Conservation (phyloP, 2,113 vertebrate genomes). For the Holacanthus passer region DNA sequence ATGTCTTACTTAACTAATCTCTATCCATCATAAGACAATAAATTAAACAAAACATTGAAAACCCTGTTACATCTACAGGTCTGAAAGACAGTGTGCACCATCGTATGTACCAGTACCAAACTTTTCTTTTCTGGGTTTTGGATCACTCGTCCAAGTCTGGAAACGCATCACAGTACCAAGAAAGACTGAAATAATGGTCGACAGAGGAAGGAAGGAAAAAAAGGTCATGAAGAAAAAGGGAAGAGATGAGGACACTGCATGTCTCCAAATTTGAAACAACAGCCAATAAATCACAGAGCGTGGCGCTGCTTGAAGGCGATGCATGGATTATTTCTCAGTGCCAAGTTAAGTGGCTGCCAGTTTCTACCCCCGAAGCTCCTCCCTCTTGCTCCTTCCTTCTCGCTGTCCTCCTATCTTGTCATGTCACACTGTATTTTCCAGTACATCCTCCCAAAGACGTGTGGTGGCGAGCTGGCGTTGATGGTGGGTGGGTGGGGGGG, state of each 20-base stretch:
- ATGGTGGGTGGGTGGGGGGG: constrained; percentile 19
- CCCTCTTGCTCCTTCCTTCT: constrained; percentile 47
- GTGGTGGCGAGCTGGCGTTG: constrained; percentile 27
- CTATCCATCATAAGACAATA: neutral
- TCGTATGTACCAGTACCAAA: neutral
- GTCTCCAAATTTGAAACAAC: constrained; percentile 75
- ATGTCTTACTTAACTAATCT: neutral
- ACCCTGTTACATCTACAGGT: neutral
- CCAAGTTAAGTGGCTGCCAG: constrained; percentile 81
- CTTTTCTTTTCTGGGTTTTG: neutral
- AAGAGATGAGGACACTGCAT: constrained; percentile 61
- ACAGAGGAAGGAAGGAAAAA: constrained; percentile 38
- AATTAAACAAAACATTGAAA: neutral
- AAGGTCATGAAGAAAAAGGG: constrained; percentile 57
- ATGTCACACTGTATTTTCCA: constrained; percentile 81
- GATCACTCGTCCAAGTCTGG: neutral
- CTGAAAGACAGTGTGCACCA: neutral
- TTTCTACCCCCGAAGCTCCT: constrained; percentile 60
- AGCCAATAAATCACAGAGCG: constrained; percentile 77
- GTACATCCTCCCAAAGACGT: constrained; percentile 73
- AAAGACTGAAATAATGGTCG: constrained; percentile 10
- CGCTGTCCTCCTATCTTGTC: constrained; percentile 69
- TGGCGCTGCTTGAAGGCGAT: constrained; percentile 65
- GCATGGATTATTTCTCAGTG: constrained; percentile 71
- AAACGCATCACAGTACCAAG: neutral